These are phyloP conservation scores for Melitaea cinxia DNA, from an alignment of 1,140 invertebrate genomes.

Conservation along the genomic window DNA sequence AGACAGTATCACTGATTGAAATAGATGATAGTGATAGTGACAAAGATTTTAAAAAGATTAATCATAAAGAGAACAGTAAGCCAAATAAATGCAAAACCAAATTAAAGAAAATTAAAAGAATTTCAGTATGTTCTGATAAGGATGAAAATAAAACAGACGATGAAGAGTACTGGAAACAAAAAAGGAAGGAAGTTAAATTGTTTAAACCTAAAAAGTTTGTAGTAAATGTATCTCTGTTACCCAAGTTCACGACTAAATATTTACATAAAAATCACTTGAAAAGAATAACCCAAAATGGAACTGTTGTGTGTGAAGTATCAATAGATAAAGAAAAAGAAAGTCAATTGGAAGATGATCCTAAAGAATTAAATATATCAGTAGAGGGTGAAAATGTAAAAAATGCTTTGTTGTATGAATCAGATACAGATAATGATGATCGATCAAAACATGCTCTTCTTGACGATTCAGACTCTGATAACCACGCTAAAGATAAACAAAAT, in stretches of 20 bases:
- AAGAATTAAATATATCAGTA: slow-evolving; percentile 12
- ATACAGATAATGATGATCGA: slow-evolving; percentile 40
- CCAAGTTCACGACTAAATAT: slow-evolving; percentile 50
- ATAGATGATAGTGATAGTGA: slow-evolving; percentile 31
- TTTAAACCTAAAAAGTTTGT: slow-evolving; percentile 61
- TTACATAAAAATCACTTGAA: slow-evolving; percentile 51
- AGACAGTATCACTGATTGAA: slow-evolving; percentile 33
- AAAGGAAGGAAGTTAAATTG: slow-evolving; percentile 52
- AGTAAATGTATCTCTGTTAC: slow-evolving; percentile 52
- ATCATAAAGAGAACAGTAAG: slow-evolving; percentile 25
- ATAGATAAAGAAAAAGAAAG: neutral
- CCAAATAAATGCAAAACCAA: slow-evolving; percentile 18
- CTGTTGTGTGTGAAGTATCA: slow-evolving; percentile 43
- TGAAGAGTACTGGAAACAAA: slow-evolving; percentile 46
- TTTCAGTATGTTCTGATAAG: neutral
- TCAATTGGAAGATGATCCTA: neutral
- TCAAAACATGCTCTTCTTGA: slow-evolving; percentile 47
- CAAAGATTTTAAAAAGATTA: slow-evolving; percentile 21
- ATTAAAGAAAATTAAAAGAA: slow-evolving; percentile 25
- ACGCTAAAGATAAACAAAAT: neutral
- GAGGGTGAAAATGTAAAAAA: slow-evolving; percentile 42
- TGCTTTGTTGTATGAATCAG: slow-evolving; percentile 49
- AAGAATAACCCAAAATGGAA: slow-evolving; percentile 49
- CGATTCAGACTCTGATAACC: slow-evolving; percentile 48
- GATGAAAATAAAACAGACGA: slow-evolving; percentile 31